Conservation (phyloP, 2,113 vertebrate species). For the Pygathrix nemaeus region DNA sequence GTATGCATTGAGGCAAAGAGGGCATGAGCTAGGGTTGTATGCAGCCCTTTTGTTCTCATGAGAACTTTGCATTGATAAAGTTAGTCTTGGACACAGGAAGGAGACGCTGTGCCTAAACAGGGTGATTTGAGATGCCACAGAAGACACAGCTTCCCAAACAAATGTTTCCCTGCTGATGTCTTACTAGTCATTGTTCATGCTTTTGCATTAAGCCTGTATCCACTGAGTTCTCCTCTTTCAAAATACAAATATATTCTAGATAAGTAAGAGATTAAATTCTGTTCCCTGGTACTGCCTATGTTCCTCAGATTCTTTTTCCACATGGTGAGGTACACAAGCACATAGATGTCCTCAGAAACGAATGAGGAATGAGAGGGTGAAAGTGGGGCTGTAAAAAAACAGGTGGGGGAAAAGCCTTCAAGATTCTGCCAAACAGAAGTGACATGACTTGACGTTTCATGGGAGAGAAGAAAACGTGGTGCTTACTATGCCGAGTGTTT, state of each 20-base stretch:
- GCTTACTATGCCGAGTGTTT: no score
- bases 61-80: background rate
- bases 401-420: background rate
- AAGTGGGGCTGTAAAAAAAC: background rate
- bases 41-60: background rate
- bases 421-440: background rate
- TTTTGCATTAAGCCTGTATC: background rate
- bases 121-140: background rate
- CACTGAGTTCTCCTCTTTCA: background rate
- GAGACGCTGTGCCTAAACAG: background rate
- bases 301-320: background rate
- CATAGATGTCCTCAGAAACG: background rate
- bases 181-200: background rate
- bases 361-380: background rate
- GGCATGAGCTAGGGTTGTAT: accelerated
- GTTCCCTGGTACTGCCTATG: accelerated
- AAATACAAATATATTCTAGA: background rate
- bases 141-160: background rate
- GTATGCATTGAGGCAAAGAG: background rate
- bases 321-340: background rate
- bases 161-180: background rate
- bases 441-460: background rate
- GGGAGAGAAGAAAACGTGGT: background rate
- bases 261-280: background rate
- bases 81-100: background rate